Evolutionary conservation across 2,113 vertebrate genomes (phyloP).

Genomic region (Plectropomus leopardus): DNA sequence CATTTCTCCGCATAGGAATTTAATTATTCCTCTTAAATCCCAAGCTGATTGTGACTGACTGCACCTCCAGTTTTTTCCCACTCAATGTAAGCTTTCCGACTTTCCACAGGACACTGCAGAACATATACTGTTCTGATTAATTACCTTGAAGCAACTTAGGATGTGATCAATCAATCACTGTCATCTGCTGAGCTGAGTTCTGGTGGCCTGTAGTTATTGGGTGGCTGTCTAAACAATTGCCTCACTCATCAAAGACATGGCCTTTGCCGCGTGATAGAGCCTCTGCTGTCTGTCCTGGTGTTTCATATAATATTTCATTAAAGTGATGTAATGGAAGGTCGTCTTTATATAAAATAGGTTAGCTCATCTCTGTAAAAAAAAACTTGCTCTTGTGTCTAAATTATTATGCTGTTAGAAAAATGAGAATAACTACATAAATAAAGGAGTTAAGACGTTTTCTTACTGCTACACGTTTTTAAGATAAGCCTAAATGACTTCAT

Average conservation of each 20-base stretch:
- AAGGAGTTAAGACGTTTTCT: slow-evolving; percentile 11
- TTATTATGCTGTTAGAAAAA: not conserved
- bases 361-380: not conserved
- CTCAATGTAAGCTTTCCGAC: not conserved
- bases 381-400: not conserved
- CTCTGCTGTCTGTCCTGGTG: not conserved
- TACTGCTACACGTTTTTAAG: slow-evolving; percentile 14
- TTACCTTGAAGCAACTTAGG: slow-evolving; percentile 10
- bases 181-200: slow-evolving; percentile 18
- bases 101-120: not conserved
- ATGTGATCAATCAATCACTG: slow-evolving; percentile 41
- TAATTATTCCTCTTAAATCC: not conserved
- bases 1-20: not conserved
- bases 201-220: slow-evolving; percentile 8
- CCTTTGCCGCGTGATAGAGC: not conserved
- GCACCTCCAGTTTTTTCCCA: not conserved
- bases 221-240: slow-evolving; percentile 11
- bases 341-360: not conserved
- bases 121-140: slow-evolving; percentile 20
- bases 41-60: slow-evolving; percentile 4
- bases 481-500: slow-evolving; percentile 14
- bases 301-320: slow-evolving; percentile 4
- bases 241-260: slow-evolving; percentile 13
- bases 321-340: not conserved
- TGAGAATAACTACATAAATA: slow-evolving; percentile 15